Evolutionary conservation across 2,888 invertebrate species (phyloP).

Genomic region (Nymphalis c-album): DNA sequence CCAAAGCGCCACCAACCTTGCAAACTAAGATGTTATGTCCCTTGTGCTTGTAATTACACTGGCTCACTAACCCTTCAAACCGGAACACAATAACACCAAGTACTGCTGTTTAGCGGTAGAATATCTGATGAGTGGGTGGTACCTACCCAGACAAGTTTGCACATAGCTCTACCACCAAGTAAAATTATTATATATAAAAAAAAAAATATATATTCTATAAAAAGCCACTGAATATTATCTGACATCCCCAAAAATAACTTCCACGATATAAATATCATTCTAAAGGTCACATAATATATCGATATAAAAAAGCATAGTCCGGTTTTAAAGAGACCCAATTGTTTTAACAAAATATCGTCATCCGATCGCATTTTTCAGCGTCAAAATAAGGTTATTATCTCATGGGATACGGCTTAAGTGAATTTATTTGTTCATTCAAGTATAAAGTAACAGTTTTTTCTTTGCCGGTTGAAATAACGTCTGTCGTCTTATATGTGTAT

Average conservation of each 20-base stretch:
- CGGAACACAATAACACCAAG: too few species aligned
- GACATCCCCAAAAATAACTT: conserved; percentile 42
- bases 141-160: too few species aligned
- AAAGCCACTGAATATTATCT: conserved; percentile 30
- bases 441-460: conserved; percentile 62
- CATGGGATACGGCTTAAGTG: conserved; percentile 58
- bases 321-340: conserved; percentile 46
- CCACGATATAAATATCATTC: conserved; percentile 49
- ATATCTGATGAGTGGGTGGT: too few species aligned
- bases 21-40: too few species aligned
- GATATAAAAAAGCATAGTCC: conserved; percentile 43
- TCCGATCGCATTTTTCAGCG: conserved; percentile 51
- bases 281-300: conserved; percentile 52
- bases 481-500: conserved; percentile 63
- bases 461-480: conserved; percentile 58
- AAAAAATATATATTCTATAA: too few species aligned
- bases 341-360: conserved; percentile 54
- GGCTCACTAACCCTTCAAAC: too few species aligned
- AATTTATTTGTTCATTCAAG: conserved; percentile 71
- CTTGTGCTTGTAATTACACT: too few species aligned
- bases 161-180: too few species aligned
- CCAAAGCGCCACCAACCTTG: too few species aligned
- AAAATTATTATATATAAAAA: too few species aligned
- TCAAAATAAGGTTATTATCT: conserved; percentile 66
- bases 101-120: too few species aligned